Evolutionary conservation across 2,888 invertebrate species (phyloP).

Genomic region (Agrypnus murinus): DNA sequence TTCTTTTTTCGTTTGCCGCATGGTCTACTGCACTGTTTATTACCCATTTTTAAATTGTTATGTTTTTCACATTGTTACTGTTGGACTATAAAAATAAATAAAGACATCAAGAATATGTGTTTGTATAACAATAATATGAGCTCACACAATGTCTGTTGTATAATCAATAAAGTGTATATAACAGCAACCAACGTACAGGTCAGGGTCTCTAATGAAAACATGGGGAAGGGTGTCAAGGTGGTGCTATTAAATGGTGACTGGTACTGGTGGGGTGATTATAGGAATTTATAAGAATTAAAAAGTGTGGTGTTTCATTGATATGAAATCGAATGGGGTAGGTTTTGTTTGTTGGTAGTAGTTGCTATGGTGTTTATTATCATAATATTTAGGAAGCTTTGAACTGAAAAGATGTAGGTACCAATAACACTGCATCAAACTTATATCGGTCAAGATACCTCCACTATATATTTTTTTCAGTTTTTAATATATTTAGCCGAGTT

Average conservation of each 20-base stretch:
- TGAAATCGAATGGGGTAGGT: neutral
- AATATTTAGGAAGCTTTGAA: too few relatives aligned
- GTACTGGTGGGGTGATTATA: conserved; percentile 1
- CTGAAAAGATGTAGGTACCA: too few relatives aligned
- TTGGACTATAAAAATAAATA: neutral
- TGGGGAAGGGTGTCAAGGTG: conserved; percentile 50
- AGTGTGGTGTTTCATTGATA: neutral
- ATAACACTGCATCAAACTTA: too few relatives aligned
- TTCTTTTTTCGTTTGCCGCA: conserved; percentile 69
- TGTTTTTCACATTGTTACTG: neutral
- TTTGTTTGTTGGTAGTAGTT: neutral
- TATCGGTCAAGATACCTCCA: too few relatives aligned
- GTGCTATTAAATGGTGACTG: conserved; percentile 45
- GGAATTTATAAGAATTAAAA: too few relatives aligned
- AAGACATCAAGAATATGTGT: neutral
- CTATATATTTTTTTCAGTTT: too few relatives aligned
- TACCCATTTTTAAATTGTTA: conserved; percentile 66
- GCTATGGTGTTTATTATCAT: too few relatives aligned
- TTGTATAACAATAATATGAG: neutral
- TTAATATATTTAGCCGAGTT: too few relatives aligned
- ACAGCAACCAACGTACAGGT: conserved; percentile 28
- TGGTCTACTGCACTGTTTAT: conserved; percentile 70
- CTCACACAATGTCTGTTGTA: conserved; percentile 3
- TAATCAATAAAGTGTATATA: conserved; percentile 15
- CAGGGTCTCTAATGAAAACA: conserved; percentile 29